These are phyloP conservation scores for Sorex maritimensis DNA, from an alignment of 2,797 vertebrate genomes.

Conservation along the genomic window DNA sequence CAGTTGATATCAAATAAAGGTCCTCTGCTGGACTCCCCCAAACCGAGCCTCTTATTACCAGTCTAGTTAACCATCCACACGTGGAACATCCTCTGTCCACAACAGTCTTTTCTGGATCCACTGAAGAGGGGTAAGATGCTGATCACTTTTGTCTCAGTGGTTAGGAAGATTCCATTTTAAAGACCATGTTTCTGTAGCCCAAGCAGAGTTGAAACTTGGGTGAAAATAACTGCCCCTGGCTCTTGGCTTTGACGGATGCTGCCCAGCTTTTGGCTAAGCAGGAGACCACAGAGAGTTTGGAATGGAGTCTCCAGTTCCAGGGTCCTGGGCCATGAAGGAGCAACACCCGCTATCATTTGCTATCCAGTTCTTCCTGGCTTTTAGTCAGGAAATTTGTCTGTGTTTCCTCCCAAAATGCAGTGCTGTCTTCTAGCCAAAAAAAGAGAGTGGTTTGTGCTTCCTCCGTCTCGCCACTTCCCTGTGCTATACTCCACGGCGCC, in stretches of 20 bases:
- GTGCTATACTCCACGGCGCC: not conserved
- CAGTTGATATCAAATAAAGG: not conserved
- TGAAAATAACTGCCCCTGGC: not conserved
- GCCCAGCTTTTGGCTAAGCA: not conserved
- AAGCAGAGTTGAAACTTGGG: not conserved
- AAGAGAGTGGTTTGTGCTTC: not conserved
- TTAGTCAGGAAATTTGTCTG: not conserved
- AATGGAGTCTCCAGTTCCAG: not conserved
- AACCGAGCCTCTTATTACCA: too few species aligned
- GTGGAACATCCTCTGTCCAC: not conserved
- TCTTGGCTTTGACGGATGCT: not conserved
- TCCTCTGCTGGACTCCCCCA: not conserved
- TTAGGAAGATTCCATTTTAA: not conserved
- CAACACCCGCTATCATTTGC: not conserved
- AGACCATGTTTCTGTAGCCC: not conserved
- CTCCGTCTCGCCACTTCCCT: not conserved
- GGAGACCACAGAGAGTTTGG: not conserved
- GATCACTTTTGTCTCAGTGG: not conserved
- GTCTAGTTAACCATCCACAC: too few species aligned
- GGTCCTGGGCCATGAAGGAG: too few species aligned
- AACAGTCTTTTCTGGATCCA: not conserved
- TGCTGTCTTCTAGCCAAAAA: not conserved
- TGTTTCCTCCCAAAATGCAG: constrained; percentile 11
- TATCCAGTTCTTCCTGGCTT: constrained; percentile 12
- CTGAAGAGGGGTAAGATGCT: not conserved